Evolutionary conservation across 1,140 invertebrate genomes (phyloP).

Genomic region (Drosophila novamexicana): DNA sequence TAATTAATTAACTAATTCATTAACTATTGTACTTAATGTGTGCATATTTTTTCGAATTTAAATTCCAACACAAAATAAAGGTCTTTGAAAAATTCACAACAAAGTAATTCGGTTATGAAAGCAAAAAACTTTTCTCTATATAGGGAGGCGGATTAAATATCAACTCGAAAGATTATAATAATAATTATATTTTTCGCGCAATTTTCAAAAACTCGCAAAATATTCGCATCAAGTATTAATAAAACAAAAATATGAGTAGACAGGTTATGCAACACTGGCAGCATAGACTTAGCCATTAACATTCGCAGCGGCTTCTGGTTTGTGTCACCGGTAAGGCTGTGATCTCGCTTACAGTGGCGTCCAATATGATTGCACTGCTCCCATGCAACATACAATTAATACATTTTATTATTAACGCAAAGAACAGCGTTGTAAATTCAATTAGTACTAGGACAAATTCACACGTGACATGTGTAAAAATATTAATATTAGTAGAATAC

Average conservation of each 20-base stretch:
- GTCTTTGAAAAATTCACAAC: conserved; percentile 60
- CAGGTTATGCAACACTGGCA: no score
- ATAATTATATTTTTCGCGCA: no score
- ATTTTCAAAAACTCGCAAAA: no score
- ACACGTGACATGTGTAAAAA: conserved; percentile 17
- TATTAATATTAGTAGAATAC: conserved; percentile 67
- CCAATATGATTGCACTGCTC: neutral
- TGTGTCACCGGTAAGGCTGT: neutral
- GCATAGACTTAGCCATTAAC: neutral
- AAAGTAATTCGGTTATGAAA: neutral
- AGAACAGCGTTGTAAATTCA: conserved; percentile 13
- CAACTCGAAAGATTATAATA: no score
- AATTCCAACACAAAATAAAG: conserved; percentile 74
- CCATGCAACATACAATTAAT: neutral
- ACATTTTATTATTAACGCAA: conserved; percentile 23
- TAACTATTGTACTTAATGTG: conserved; percentile 64
- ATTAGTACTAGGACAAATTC: conserved; percentile 47
- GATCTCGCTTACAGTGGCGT: neutral
- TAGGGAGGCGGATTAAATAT: no score
- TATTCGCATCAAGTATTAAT: no score
- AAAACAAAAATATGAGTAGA: no score
- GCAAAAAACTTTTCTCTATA: no score
- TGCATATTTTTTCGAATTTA: conserved; percentile 80
- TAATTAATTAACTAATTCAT: conserved; percentile 50
- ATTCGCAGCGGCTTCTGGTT: neutral